Conservation (phyloP, 2,113 vertebrate species). For the Semicossyphus pulcher region DNA sequence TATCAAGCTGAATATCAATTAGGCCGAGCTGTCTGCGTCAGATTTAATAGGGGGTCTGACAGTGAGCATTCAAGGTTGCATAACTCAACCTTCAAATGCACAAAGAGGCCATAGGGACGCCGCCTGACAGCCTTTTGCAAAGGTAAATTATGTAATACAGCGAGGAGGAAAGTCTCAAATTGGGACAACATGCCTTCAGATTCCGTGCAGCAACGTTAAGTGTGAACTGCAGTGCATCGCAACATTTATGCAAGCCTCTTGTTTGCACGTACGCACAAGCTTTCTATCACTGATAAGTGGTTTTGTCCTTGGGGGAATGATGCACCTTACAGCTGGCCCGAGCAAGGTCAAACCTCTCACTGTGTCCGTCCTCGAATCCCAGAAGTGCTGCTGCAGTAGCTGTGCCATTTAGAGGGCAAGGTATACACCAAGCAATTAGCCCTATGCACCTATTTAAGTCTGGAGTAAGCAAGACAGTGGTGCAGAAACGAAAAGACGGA, state of each 20-base stretch:
- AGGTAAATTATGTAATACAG: conserved; percentile 6
- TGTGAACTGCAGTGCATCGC: conserved; percentile 25
- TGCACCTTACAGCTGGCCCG: conserved; percentile 50
- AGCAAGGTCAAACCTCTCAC: conserved; percentile 68
- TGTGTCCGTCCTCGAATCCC: conserved; percentile 51
- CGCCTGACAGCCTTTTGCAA: not conserved
- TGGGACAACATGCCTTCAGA: not conserved
- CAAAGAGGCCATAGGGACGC: conserved; percentile 16
- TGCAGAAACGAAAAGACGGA: conserved; percentile 15
- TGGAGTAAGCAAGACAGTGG: conserved; percentile 20
- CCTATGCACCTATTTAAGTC: conserved; percentile 11
- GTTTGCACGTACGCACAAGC: conserved; percentile 33
- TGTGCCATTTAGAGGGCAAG: conserved; percentile 57
- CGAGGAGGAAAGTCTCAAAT: not conserved
- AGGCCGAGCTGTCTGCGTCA: conserved; percentile 10
- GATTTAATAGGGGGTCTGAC: not conserved
- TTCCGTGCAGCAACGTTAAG: conserved; percentile 15
- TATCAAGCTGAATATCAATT: conserved; percentile 8
- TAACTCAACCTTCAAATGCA: conserved; percentile 10
- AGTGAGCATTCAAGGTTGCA: conserved; percentile 9
- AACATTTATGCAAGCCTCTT: conserved; percentile 29
- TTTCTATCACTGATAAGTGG: conserved; percentile 65
- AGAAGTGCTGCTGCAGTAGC: conserved; percentile 48
- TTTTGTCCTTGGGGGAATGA: conserved; percentile 59
- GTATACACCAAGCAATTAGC: conserved; percentile 44